Evolutionary conservation across 2,113 vertebrate species (phyloP).

Genomic region (Melozone crissalis): DNA sequence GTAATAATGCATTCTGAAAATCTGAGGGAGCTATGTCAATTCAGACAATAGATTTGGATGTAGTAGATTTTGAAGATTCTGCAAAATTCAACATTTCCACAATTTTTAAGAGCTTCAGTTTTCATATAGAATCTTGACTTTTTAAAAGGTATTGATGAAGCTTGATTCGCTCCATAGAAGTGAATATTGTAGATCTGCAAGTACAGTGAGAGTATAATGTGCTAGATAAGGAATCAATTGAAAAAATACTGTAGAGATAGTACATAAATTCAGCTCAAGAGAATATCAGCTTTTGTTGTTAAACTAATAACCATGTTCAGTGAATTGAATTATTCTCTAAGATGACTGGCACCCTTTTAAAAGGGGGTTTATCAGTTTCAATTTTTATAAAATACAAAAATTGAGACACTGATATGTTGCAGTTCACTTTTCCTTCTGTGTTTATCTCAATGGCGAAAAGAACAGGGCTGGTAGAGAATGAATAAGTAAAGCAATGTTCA

Average conservation of each 20-base stretch:
- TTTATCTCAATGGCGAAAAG: neutral
- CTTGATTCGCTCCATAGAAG: neutral
- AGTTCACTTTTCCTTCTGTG: neutral
- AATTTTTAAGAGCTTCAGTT: neutral
- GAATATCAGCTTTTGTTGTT: slow-evolving; percentile 7
- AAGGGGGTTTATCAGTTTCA: neutral
- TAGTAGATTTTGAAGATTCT: neutral
- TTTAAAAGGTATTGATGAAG: neutral
- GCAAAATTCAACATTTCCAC: neutral
- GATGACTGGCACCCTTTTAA: neutral
- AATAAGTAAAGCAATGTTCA: neutral
- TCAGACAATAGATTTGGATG: neutral
- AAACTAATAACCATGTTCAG: neutral
- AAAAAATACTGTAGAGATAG: neutral
- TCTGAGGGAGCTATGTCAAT: neutral
- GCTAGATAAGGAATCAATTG: slow-evolving; percentile 30
- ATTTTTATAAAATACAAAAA: neutral
- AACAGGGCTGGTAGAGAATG: neutral
- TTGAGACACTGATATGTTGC: neutral
- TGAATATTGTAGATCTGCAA: neutral
- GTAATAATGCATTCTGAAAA: neutral
- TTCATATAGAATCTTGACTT: neutral
- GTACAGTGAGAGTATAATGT: neutral
- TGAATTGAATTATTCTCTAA: slow-evolving; percentile 4
- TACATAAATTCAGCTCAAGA: slow-evolving; percentile 37